A percentile compares a stretch with the other conserved stretches of the same genome.
Conservation (phyloP, 2,888 invertebrate species). For the Mesoligia furuncula region DNA sequence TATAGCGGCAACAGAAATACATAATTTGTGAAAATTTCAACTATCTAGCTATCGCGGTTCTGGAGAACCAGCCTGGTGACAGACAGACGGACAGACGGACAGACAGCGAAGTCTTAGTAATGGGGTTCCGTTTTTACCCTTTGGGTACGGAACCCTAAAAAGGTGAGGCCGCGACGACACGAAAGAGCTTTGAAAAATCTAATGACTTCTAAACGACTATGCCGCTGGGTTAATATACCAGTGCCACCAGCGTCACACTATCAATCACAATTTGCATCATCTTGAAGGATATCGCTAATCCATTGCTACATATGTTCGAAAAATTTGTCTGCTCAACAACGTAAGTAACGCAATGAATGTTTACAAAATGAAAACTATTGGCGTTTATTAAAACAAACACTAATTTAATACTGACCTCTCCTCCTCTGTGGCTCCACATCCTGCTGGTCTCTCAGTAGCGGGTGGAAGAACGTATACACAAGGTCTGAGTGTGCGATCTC, state of each 20-base stretch:
- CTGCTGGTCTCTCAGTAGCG: slow-evolving; percentile 97
- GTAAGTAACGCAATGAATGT: neutral
- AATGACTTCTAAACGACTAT: neutral
- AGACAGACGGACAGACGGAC: too few species aligned
- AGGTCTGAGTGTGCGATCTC: slow-evolving; percentile 99
- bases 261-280: neutral
- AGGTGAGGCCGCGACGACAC: neutral
- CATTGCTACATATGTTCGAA: neutral
- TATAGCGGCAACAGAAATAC: too few species aligned
- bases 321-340: neutral
- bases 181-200: neutral
- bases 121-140: too few species aligned
- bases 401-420: slow-evolving; percentile 90
- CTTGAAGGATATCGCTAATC: neutral
- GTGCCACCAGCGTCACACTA: too few species aligned
- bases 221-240: neutral
- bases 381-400: neutral
- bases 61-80: too few species aligned
- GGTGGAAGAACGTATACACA: slow-evolving; percentile 99
- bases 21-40: too few species aligned
- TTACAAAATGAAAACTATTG: neutral
- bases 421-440: slow-evolving; percentile 95
- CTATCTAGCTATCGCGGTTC: too few species aligned
- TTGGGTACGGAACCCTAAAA: too few species aligned
- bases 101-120: too few species aligned